Evolutionary conservation across 2,888 invertebrate genomes (phyloP), one percentile per base, ranked within the genome.

Genomic region (Oxytorus armatus): DNA sequence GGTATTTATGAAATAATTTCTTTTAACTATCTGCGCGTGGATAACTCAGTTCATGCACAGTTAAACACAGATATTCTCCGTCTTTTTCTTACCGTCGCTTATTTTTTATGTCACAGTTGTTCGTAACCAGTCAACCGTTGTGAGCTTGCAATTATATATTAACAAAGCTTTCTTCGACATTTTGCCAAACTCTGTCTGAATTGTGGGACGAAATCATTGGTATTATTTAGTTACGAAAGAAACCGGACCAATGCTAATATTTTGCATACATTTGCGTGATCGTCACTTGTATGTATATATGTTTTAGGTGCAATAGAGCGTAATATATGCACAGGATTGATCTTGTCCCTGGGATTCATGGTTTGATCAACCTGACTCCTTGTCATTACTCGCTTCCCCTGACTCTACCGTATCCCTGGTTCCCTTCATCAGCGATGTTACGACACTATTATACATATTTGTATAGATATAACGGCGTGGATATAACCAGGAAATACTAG

Each of bases 321-420:
- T 8, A n/a, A 61, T 69, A 61, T 47, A 49, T 49, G 53, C 42
- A 33, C 11, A 10, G 25, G 51, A 16, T 18, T 25, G 36, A 57
- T 65, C 39, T 57, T 42, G 47, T 47, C 14, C 14, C 14, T 44
- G n/a, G 57, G 44, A 59, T 69, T 57, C 69, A 76, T 65, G 51
- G 74, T 81, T 81, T 81, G 77, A 81, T 81, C 69, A 77, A 83
- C 57, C 69, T 53, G 36, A 74, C 69, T 63, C 70, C 63, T 63
- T 57, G 55, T 49, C 51, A 75, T 74, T 70, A 73, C 51, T 78
- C 36, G 33, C 44, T 14, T 44, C 14, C 21, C 51, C 39, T 68
- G 7, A 53, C 42, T 25, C 0, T 7, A 10, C 7, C 42, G 25
- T 29, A 23, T 4, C 69, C 49, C 42, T 42, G 55, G 21, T 72